These are phyloP conservation scores for Drosophila pectinifera DNA, from an alignment of 1,140 invertebrate species.

Conservation along the genomic window DNA sequence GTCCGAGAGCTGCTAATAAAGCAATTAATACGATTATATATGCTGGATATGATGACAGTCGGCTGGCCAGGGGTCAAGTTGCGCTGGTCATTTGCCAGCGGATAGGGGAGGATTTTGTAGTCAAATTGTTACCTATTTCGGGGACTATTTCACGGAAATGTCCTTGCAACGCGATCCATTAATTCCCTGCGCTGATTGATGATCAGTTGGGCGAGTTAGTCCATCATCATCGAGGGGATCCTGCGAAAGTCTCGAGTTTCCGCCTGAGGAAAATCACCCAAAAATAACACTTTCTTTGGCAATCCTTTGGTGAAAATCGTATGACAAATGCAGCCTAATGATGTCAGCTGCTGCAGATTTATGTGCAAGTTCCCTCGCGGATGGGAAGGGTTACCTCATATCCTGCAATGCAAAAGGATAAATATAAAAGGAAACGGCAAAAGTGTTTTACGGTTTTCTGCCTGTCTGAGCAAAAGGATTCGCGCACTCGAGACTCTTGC, in stretches of 20 bases:
- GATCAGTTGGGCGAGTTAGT: constrained; percentile 29
- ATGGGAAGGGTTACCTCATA: constrained; percentile 54
- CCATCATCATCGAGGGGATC: constrained; percentile 50
- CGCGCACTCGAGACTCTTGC: constrained; percentile 31
- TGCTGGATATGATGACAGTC: constrained; percentile 71
- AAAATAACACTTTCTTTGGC: constrained; percentile 56
- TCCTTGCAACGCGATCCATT: constrained; percentile 28
- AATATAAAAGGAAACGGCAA: constrained; percentile 23
- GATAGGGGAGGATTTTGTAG: constrained; percentile 15
- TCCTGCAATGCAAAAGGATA: constrained; percentile 45
- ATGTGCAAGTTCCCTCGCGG: constrained; percentile 60
- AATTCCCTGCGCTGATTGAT: constrained; percentile 32
- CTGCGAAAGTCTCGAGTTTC: constrained; percentile 70
- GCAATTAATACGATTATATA: constrained; percentile 79
- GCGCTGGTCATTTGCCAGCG: constrained; percentile 56
- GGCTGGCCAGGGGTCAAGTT: constrained; percentile 69
- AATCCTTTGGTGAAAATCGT: constrained; percentile 68
- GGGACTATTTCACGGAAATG: constrained; percentile 14
- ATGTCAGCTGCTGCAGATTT: constrained; percentile 77
- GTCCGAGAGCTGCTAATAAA: constrained; percentile 62
- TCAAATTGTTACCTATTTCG: constrained; percentile 18
- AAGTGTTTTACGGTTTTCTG: constrained; percentile 76
- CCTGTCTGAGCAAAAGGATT: constrained; percentile 72
- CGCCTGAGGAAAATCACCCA: constrained; percentile 27
- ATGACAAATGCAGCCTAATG: constrained; percentile 77